phyloP scores from a whole-genome alignment of 2,797 vertebrate species.

The Myotis planiceps region DNA sequence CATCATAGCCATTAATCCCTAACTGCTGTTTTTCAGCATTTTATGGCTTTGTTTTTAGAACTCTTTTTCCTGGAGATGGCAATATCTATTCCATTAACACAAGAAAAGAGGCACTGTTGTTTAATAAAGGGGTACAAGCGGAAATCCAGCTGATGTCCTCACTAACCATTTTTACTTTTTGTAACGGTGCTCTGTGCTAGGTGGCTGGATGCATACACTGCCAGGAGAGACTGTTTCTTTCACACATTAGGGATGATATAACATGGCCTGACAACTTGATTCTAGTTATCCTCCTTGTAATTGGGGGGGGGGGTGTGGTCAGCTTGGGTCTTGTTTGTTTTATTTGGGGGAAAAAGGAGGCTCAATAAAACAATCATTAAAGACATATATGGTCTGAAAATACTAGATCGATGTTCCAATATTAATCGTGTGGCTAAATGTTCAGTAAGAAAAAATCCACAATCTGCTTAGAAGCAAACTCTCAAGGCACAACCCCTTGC shows the following conservation, averaged over 20 bases:
- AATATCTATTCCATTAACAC: not conserved
- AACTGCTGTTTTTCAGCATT: slow-evolving; percentile 73
- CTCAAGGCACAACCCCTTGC: not conserved
- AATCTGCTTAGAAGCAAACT: not conserved
- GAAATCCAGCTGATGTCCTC: not conserved
- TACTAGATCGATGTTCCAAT: not conserved
- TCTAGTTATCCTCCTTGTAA: not conserved
- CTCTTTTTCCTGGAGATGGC: not conserved
- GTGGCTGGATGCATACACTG: not conserved
- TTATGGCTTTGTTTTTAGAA: slow-evolving; percentile 78
- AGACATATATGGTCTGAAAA: not conserved
- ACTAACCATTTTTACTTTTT: not conserved
- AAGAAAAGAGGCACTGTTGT: not conserved
- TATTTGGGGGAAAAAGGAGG: not conserved
- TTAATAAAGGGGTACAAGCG: not conserved
- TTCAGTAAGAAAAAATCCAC: not conserved
- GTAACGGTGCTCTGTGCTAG: not conserved
- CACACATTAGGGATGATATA: not conserved
- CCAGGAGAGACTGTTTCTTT: not conserved
- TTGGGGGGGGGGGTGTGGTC: not conserved
- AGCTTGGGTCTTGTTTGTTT: not conserved
- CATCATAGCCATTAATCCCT: slow-evolving; percentile 86
- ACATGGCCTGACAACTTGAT: not conserved
- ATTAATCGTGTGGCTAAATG: not conserved
- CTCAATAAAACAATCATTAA: not conserved